Base-by-base conservation (phyloP, 2,797 vertebrate genomes). In the Periparus ater region DNA sequence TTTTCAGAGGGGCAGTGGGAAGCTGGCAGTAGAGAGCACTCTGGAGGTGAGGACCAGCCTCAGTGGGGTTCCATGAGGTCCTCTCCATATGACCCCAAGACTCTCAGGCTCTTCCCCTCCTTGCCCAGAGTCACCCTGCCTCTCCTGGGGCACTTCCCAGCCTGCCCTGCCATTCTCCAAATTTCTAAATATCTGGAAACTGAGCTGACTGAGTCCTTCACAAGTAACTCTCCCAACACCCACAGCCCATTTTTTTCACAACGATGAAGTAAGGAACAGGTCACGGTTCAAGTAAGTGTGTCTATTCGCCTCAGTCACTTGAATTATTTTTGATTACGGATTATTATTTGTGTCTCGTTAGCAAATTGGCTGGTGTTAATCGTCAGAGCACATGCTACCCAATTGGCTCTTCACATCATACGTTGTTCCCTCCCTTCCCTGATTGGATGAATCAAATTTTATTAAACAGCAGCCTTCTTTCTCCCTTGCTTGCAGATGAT, bases 401-500 rank as follows among this genome's bases (percentile, higher is more conserved):
- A 74, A 79, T 10, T 93, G 82, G 73, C 67, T 19, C 0, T 47
- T 81, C 82, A 34, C 48, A 76, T 91, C 91, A 71, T 42, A 73
- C 6, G 66, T 67, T 90, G n/a, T 60, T 92, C 45, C 45, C 74
- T 83, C 63, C 45, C 27, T 89, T 86, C 66, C 32, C 55, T 88
- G 85, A 79, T 12, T 93, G 95, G 92, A 58, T 67, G 77, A 78
- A 78, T 75, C 61, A 78, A 82, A 91, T 81, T 89, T 91, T 73
- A 90, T 79, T 72, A 88, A 92, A 58, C n/a, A 86, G 38, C 76
- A 95, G 38, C 45, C 66, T 90, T 48, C 76, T 84, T 93, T 87
- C 78, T 94, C 66, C 86, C 62, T 83, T 63, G 60, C 79, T 96
- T 93, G 79, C 82, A 93, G 91, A 96, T 94, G 85, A 96, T 90